Evolutionary conservation across 2,888 invertebrate genomes (phyloP).

Genomic region (Andrena bicolor): DNA sequence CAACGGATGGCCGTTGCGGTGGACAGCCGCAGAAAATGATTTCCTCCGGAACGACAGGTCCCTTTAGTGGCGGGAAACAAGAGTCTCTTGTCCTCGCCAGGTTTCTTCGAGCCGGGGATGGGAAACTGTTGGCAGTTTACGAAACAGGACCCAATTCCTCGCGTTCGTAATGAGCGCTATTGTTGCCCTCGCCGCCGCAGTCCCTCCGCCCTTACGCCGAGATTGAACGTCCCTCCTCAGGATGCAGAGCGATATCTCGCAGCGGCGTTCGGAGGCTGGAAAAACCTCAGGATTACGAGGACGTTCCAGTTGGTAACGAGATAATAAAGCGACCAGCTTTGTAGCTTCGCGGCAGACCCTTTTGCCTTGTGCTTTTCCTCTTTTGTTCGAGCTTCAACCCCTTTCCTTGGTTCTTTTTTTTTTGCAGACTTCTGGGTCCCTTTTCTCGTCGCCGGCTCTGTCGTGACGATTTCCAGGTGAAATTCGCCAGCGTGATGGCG

Average conservation of each 20-base stretch:
- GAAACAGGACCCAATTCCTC: slow-evolving; percentile 73
- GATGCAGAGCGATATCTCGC: slow-evolving; percentile 53
- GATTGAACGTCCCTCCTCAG: slow-evolving; percentile 55
- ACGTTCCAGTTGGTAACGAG: slow-evolving; percentile 73
- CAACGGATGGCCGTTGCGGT: not conserved
- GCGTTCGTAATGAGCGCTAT: slow-evolving; percentile 78
- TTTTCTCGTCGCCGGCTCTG: slow-evolving; percentile 5
- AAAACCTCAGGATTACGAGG: slow-evolving; percentile 72
- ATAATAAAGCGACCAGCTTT: slow-evolving; percentile 77
- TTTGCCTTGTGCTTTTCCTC: slow-evolving; percentile 35
- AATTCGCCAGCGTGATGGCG: slow-evolving; percentile 19
- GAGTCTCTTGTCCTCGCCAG: slow-evolving; percentile 9
- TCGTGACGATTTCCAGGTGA: slow-evolving; percentile 19
- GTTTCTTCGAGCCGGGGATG: slow-evolving; percentile 27
- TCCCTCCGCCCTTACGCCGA: slow-evolving; percentile 20
- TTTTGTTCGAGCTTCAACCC: slow-evolving; percentile 3
- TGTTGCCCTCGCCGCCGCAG: slow-evolving; percentile 60
- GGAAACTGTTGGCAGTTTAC: slow-evolving; percentile 66
- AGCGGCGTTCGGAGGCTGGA: slow-evolving; percentile 28
- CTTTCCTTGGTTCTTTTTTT: slow-evolving; percentile 13
- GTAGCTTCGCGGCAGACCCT: slow-evolving; percentile 67
- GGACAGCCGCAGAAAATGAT: slow-evolving; percentile 45
- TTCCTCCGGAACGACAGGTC: slow-evolving; percentile 24
- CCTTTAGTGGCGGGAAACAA: slow-evolving; percentile 6
- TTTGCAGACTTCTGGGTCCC: not conserved